Evolutionary conservation across 2,797 vertebrate species (phyloP).

Genomic region (Bovichtus diacanthus): DNA sequence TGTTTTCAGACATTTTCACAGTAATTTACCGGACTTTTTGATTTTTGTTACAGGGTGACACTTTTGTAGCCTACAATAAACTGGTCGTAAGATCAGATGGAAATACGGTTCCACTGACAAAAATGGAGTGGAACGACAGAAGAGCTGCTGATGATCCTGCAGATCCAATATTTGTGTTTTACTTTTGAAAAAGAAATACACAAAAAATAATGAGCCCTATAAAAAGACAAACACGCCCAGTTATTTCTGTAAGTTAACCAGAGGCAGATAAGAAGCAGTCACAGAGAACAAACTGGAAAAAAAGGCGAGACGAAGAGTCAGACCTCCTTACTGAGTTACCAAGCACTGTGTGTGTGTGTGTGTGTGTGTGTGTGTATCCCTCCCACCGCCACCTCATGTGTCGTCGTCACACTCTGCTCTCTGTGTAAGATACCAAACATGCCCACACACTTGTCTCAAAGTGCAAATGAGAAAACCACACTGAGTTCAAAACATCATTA

Average conservation of each 20-base stretch:
- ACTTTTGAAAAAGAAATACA: background rate
- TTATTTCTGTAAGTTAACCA: background rate
- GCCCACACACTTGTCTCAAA: constrained; percentile 22
- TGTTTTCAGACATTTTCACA: too few relatives aligned
- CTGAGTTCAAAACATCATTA: constrained; percentile 53
- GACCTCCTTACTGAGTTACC: background rate
- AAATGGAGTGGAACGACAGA: too few relatives aligned
- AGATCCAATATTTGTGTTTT: too few relatives aligned
- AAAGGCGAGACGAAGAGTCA: background rate
- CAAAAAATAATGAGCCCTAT: background rate
- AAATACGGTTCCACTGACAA: background rate
- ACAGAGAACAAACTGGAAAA: background rate
- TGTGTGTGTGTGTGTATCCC: constrained; percentile 8
- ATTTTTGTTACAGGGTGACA: too few relatives aligned
- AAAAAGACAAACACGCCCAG: background rate
- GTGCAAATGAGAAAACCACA: constrained; percentile 56
- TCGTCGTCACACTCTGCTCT: constrained; percentile 28
- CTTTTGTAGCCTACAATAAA: background rate
- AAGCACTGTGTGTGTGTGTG: background rate
- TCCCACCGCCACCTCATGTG: background rate
- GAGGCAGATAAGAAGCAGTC: background rate
- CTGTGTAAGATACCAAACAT: constrained; percentile 6
- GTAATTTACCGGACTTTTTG: too few relatives aligned
- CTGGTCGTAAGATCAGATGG: background rate
- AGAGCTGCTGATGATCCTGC: too few relatives aligned